phyloP scores from a whole-genome alignment of 2,888 invertebrate species.

The Gasteruption jaculator region DNA sequence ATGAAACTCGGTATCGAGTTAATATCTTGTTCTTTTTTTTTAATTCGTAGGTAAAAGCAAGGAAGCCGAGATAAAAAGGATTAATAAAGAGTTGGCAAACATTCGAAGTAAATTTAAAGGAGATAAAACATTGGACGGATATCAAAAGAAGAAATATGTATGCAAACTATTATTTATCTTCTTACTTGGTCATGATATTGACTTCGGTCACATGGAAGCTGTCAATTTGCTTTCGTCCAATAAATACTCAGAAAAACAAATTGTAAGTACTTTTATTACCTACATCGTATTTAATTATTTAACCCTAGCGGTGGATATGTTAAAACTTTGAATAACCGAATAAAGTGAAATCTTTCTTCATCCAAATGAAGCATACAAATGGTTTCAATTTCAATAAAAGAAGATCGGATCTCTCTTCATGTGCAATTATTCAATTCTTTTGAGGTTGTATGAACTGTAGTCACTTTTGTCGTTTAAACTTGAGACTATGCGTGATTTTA shows the following conservation, averaged over 20 bases:
- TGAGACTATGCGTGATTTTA: too few species aligned
- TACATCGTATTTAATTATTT: too few species aligned
- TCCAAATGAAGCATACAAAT: too few species aligned
- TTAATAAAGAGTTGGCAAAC: constrained; percentile 99
- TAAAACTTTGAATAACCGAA: too few species aligned
- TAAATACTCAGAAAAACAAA: constrained; percentile 99
- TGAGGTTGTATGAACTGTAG: too few species aligned
- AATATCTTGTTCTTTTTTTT: too few species aligned
- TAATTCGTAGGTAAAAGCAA: constrained; percentile 91
- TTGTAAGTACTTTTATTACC: constrained; percentile 69
- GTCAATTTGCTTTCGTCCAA: constrained; percentile 98
- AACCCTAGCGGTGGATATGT: too few species aligned
- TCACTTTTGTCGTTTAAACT: too few species aligned
- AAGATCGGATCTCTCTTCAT: neutral
- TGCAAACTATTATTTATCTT: constrained; percentile 99
- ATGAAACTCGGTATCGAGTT: too few species aligned
- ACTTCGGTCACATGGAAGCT: constrained; percentile 99
- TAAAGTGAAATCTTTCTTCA: too few species aligned
- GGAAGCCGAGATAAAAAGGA: constrained; percentile 99
- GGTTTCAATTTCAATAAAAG: neutral
- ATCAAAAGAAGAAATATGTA: constrained; percentile 99
- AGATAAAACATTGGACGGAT: constrained; percentile 99
- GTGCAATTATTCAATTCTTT: too few species aligned
- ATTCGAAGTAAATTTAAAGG: constrained; percentile 99
- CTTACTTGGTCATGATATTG: constrained; percentile 98